Evolutionary conservation across 2,888 invertebrate species (phyloP).

Genomic region (Argynnis bischoffii): DNA sequence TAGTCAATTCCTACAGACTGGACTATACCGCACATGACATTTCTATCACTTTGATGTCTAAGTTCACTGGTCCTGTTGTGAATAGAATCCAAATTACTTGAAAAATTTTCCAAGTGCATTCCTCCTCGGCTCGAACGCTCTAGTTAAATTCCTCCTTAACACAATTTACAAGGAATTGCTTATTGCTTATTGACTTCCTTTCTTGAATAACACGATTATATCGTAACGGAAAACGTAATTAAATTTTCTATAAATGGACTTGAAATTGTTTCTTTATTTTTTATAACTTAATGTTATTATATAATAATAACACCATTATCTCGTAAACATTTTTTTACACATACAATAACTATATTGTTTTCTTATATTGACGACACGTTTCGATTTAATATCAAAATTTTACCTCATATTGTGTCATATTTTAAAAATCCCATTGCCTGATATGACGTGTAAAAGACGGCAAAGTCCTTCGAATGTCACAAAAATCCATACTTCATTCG

Average conservation of each 20-base stretch:
- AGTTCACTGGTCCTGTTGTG: slow-evolving; percentile 59
- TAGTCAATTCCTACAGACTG: no score
- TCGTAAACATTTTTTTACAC: background rate
- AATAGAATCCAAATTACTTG: slow-evolving; percentile 77
- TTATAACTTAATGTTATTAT: background rate
- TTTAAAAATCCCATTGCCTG: slow-evolving; percentile 6
- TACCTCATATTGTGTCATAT: background rate
- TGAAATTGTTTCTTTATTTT: slow-evolving; percentile 5
- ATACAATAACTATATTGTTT: background rate
- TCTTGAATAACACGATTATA: slow-evolving; percentile 33
- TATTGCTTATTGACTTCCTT: slow-evolving; percentile 42
- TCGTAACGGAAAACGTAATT: slow-evolving; percentile 27
- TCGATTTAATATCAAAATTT: slow-evolving; percentile 7
- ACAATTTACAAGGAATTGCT: slow-evolving; percentile 49
- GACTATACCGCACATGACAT: background rate
- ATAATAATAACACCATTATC: no score
- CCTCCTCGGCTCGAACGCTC: slow-evolving; percentile 47
- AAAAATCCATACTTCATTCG: slow-evolving; percentile 34
- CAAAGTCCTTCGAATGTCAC: slow-evolving; percentile 2
- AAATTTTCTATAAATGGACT: slow-evolving; percentile 19
- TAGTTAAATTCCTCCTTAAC: slow-evolving; percentile 53
- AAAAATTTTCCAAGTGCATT: slow-evolving; percentile 65
- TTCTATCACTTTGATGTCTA: slow-evolving; percentile 42
- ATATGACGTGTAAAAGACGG: slow-evolving; percentile 23
- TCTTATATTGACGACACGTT: background rate